Evolutionary conservation across 2,797 vertebrate genomes (phyloP), one percentile per base, ranked within the genome.

Genomic region (Leptodactylus fallax): DNA sequence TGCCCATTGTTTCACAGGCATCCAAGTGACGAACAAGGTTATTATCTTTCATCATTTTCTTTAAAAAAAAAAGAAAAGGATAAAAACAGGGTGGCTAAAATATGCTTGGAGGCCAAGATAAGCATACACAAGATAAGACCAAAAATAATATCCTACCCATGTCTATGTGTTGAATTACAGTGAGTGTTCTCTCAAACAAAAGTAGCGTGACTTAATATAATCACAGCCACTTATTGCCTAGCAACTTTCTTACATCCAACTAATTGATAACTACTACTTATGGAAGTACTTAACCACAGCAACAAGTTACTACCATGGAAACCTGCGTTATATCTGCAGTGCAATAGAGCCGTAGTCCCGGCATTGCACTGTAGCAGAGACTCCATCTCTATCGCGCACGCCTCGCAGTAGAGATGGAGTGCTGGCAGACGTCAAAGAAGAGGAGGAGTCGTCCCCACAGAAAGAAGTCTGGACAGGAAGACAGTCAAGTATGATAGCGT

Each of bases 41-140:
- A 91, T 99, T 99, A 93, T 99, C 98, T 91, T 98, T 99, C 98
- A 99, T 99, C 98, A 99, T 99, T 99, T 99, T 99, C 98, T 99
- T 1, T 0, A 53, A 91, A 79, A 83, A 13, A 71, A 65, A 56
- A 27, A 74, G 2, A 77, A 23, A 3, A 53, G 10, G 49, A 74
- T 1, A 14, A 74, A 49, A 74, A 53, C n/a, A 77, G 10, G 47
- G 19, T 12, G 21, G 7, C 11, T 72, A n/a, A 12, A 23, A 12
- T 11, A 7, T 13, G 10, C 21, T 3, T 53, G 74, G 49, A 53
- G 23, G 49, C 25, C 0, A 7, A 53, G 49, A 51, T n/a, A n/a
- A n/a, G n/a, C n/a, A n/a, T n/a, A n/a, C n/a, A n/a, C 0, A 7
- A 53, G 49, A 51, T 53, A 53, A 53, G 3, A 53, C 51, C 51